Base-by-base conservation (phyloP, 2,797 vertebrate species). In the Enteromius radiatus region DNA sequence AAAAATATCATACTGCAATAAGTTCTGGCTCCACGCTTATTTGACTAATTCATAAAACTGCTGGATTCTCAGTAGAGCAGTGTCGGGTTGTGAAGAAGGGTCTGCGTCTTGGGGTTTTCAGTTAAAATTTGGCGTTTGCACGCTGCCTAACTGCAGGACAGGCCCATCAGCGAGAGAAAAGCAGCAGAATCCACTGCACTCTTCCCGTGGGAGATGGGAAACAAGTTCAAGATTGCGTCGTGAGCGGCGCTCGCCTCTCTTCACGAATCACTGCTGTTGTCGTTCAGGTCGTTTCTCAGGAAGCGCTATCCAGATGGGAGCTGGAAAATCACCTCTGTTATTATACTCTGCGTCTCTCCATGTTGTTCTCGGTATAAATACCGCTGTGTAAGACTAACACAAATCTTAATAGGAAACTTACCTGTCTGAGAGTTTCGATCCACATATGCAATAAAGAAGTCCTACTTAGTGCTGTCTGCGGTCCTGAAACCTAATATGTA, bases 281-380 rank as follows among this genome's bases (percentile, higher is more conserved):
- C 71, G 26, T 79, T 78, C 69, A 78, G 78, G 83, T 70, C 80
- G 36, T 87, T 85, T 71, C 65, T 89, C 85, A 86, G 85, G 73
- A 54, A 84, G 83, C 54, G 14, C 64, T 65, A 14, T 74, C 47
- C 81, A 81, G 77, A 74, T 84, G 81, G 59, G 59, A 77, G 79
- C 81, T 78, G 63, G 76, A 84, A 88, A 85, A 82, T 84, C 83
- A 79, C 81, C 81, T 87, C 86, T 84, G 84, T 77, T 79, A 71
- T 85, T 86, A 80, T 78, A 76, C 85, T 88, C 82, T 84, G 84
- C 19, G 77, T 76, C 75, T 82, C 76, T 86, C 63, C 31, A 61
- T 76, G 69, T 76, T 83, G 47, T 80, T 76, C 73, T 85, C 78
- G 36, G 79, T 54, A 84, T 86, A 81, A 85, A 84, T 82, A 74